These are phyloP conservation scores for Dexiosoma caninum DNA, from an alignment of 2,888 invertebrate species.

Conservation along the genomic window DNA sequence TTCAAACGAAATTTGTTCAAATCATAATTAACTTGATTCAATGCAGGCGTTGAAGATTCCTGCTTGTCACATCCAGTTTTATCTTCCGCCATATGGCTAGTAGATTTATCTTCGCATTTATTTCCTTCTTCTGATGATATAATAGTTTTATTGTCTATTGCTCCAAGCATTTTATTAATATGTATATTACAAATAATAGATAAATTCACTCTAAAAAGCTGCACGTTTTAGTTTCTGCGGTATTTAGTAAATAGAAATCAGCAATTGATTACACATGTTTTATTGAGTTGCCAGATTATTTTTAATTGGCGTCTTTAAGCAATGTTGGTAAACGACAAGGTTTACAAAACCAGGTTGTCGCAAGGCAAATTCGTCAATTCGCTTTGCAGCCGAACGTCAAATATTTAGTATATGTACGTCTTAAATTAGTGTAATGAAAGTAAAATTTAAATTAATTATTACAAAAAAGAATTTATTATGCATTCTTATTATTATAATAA, in stretches of 20 bases:
- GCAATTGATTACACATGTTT: neutral
- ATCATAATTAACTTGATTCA: conserved; percentile 73
- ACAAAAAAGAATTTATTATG: too few relatives aligned
- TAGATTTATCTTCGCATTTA: neutral
- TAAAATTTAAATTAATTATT: too few relatives aligned
- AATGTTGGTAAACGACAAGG: too few relatives aligned
- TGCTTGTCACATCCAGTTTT: neutral
- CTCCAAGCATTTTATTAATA: conserved; percentile 28
- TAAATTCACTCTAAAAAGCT: neutral
- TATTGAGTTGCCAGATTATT: neutral
- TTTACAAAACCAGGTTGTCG: too few relatives aligned
- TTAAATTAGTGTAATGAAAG: too few relatives aligned
- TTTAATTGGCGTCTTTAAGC: too few relatives aligned
- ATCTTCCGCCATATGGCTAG: too few relatives aligned
- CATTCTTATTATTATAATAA: too few relatives aligned
- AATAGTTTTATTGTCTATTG: neutral
- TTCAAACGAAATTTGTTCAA: conserved; percentile 84
- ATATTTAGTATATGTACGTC: too few relatives aligned
- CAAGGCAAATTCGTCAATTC: too few relatives aligned
- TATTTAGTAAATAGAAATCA: too few relatives aligned
- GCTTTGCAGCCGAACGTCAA: too few relatives aligned
- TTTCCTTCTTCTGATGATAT: neutral
- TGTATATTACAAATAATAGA: neutral
- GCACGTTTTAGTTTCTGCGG: neutral
- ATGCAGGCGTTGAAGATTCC: neutral